phyloP scores from a whole-genome alignment of 2,888 invertebrate species.

The Aphodius sticticus region DNA sequence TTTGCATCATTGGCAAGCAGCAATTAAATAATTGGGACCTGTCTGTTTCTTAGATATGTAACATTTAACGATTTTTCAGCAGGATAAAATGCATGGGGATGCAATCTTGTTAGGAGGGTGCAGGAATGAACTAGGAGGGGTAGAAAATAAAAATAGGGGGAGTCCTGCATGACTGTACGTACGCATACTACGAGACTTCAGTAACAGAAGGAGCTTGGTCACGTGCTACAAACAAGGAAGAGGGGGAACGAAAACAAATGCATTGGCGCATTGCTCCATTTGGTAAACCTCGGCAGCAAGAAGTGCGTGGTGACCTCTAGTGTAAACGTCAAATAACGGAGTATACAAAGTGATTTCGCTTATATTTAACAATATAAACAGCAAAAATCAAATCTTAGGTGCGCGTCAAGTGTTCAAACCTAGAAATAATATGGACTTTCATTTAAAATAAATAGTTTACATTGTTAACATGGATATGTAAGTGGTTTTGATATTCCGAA shows the following conservation, averaged over 20 bases:
- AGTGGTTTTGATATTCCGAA: background rate
- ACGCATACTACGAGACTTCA: background rate
- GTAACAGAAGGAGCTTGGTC: slow-evolving; percentile 26
- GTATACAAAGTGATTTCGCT: slow-evolving; percentile 5
- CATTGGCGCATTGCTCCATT: slow-evolving; percentile 45
- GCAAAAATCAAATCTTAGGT: background rate
- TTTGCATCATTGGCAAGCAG: too few species aligned
- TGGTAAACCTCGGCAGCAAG: slow-evolving; percentile 20
- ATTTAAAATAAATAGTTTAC: background rate
- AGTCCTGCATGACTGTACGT: background rate
- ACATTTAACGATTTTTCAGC: too few species aligned
- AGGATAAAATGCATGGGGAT: background rate
- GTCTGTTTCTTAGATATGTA: too few species aligned
- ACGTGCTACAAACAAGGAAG: slow-evolving; percentile 42
- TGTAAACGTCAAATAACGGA: slow-evolving; percentile 19
- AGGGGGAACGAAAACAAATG: slow-evolving; percentile 44
- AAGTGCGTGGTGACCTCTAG: slow-evolving; percentile 25
- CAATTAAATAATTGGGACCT: too few species aligned
- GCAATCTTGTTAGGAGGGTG: background rate
- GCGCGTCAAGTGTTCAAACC: background rate
- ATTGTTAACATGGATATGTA: background rate
- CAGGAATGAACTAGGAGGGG: background rate
- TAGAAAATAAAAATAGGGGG: background rate
- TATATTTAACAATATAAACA: slow-evolving; percentile 12
- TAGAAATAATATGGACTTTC: background rate